These are phyloP conservation scores for Pseudorectes ferrugineus DNA, from an alignment of 2,113 vertebrate genomes.

Conservation along the genomic window DNA sequence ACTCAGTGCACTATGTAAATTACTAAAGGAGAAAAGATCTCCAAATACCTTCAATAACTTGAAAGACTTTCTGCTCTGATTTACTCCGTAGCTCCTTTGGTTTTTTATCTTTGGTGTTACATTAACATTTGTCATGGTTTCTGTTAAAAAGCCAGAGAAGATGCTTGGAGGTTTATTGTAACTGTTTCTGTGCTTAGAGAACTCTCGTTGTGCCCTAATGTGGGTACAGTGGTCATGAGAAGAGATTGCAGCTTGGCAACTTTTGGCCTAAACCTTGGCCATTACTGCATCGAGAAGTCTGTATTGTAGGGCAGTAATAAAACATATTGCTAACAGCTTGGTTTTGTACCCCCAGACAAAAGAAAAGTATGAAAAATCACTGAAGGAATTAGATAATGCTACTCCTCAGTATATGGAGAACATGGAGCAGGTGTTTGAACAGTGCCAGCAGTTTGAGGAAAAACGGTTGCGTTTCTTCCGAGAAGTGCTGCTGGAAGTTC, in stretches of 20 bases:
- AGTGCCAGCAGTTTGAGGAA: conserved; percentile 95
- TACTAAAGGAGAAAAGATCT: not conserved
- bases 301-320: not conserved
- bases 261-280: not conserved
- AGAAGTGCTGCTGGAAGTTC: conserved; percentile 88
- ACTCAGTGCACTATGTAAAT: not conserved
- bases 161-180: not conserved
- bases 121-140: not conserved
- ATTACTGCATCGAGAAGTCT: not conserved
- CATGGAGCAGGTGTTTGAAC: conserved; percentile 98
- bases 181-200: not conserved
- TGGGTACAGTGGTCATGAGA: not conserved
- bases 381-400: conserved; percentile 87
- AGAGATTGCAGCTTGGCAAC: not conserved
- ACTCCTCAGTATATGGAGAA: conserved; percentile 98
- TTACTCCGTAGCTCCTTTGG: not conserved
- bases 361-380: conserved; percentile 91
- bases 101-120: not conserved
- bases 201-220: not conserved
- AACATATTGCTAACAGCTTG: not conserved
- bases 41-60: not conserved
- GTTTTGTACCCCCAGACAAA: conserved; percentile 74
- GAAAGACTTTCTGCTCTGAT: not conserved
- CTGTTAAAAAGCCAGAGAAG: not conserved
- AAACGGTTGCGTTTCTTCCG: conserved; percentile 89